Conservation (phyloP, 2,888 invertebrate genomes). For the Tenthredo scrophulariae region DNA sequence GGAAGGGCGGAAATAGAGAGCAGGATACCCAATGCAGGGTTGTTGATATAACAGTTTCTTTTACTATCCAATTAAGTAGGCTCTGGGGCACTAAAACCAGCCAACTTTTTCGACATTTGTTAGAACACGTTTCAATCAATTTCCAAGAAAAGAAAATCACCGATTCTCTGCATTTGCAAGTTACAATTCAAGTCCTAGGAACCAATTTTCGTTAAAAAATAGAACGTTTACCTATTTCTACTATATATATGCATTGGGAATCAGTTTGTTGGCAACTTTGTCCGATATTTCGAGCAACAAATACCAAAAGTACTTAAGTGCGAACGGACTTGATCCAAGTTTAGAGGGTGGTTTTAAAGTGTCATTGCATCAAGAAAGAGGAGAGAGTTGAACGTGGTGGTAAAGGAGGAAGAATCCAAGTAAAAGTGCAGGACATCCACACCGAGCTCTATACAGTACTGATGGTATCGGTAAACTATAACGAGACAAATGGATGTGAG, state of each 20-base stretch:
- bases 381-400: slow-evolving; percentile 19
- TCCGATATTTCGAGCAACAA: not conserved
- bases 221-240: too few relatives aligned
- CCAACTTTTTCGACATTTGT: not conserved
- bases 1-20: slow-evolving; percentile 41
- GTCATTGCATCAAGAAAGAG: slow-evolving; percentile 67
- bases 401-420: slow-evolving; percentile 23
- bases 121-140: not conserved
- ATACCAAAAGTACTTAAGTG: slow-evolving; percentile 19
- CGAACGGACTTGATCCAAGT: slow-evolving; percentile 62
- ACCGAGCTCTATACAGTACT: slow-evolving; percentile 1
- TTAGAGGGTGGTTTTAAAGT: slow-evolving; percentile 74
- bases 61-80: slow-evolving; percentile 34
- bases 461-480: slow-evolving; percentile 73
- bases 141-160: not conserved
- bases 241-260: not conserved
- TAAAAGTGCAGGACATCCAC: slow-evolving; percentile 19
- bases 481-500: slow-evolving; percentile 75
- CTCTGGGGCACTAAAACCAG: not conserved
- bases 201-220: not conserved
- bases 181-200: not conserved
- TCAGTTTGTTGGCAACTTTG: not conserved
- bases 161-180: not conserved
- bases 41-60: slow-evolving; percentile 39
- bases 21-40: slow-evolving; percentile 7